A percentile compares a stretch with the other conserved stretches of the same genome.
phyloP scores from a whole-genome alignment of 2,113 vertebrate genomes.

The Prionailurus bengalensis region DNA sequence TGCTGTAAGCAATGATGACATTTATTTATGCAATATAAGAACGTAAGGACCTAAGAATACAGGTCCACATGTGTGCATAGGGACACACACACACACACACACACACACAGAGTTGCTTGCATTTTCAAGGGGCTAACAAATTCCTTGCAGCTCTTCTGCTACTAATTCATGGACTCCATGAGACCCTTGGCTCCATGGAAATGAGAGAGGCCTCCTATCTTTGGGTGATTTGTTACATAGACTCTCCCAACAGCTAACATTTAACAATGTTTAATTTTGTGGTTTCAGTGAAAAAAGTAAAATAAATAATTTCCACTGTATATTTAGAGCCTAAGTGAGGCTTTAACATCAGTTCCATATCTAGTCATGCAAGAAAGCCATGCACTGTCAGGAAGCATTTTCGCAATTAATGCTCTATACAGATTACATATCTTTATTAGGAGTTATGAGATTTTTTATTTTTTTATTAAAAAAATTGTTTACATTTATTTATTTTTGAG shows the following conservation, averaged over 20 bases:
- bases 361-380: background rate
- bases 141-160: background rate
- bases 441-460: background rate
- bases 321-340: background rate
- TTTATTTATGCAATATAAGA: background rate
- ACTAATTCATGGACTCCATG: background rate
- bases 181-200: background rate
- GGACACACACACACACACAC: background rate
- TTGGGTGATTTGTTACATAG: background rate
- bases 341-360: background rate
- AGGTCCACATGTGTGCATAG: too few relatives aligned
- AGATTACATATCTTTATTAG: background rate
- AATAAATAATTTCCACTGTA: background rate
- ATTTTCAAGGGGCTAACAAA: background rate
- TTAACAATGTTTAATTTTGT: background rate
- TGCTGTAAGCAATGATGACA: background rate
- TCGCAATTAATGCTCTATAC: background rate
- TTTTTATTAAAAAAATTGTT: too few relatives aligned
- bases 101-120: background rate
- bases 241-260: background rate
- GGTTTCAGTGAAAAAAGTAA: constrained; percentile 23
- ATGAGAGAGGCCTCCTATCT: background rate
- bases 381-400: background rate
- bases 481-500: too few relatives aligned
- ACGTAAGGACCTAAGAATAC: background rate